Base-by-base conservation (phyloP, 2,797 vertebrate species). In the Phrynocephalus vlangalii region DNA sequence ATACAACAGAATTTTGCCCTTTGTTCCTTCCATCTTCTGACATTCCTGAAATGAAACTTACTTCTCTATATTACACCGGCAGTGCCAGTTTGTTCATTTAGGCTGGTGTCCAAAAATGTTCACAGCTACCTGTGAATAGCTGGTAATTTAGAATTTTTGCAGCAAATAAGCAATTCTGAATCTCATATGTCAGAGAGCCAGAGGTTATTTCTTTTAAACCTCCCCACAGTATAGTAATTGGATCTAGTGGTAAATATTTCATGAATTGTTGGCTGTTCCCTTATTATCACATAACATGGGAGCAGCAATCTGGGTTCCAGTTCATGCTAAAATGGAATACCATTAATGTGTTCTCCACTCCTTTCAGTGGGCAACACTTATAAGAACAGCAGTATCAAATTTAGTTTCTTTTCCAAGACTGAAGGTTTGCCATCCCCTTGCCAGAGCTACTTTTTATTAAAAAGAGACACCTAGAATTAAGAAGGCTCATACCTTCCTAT, bases 151-250 rank as follows among this genome's bases (percentile, higher is more conserved):
- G 50, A 71, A 33, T 83, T 52, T 81, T 76, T 75, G 76, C 85
- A 48, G 70, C 44, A 28, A 80, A 20, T 82, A 76, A 68, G 86
- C 80, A 77, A 44, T 87, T 83, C 60, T 33, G 60, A 87, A 38
- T 33, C 75, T 50, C 67, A 79, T 72, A 66, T 88, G 87, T 79
- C n/a, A 10, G 76, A 63, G 44, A 84, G 67, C 33, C 48, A 88
- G 56, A 79, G 67, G 87, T 87, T 83, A 88, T 88, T 88, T 84
- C 82, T 11, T 78, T 84, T 83, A 63, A 88, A 63, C 71, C 48
- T 83, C 82, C 75, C 50, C 79, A 84, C 26, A 6, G 33, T 79
- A 56, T 83, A 82, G 83, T 83, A 83, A 83, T 78, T 84, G 77
- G 87, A 72, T 84, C 76, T 24, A 30, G 8, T 50, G 11, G 38